Conservation (phyloP, 2,113 vertebrate genomes). For the Pollachius pollachius region DNA sequence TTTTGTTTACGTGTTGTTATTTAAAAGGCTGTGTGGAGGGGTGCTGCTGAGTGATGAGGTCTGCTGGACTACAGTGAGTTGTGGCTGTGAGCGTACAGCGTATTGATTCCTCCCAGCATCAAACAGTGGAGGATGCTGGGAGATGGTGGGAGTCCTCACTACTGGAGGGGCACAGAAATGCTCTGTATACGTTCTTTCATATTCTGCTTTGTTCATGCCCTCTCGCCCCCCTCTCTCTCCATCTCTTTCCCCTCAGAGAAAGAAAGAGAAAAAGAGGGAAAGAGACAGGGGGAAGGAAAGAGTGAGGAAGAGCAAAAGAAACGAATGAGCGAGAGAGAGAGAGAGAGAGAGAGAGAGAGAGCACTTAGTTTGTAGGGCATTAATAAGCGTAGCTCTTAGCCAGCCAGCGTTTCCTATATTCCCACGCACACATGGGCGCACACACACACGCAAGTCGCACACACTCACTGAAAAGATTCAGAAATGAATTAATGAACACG, state of each 20-base stretch:
- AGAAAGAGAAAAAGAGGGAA: conserved; percentile 38
- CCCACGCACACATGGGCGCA: conserved; percentile 48
- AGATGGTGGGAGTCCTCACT: conserved; percentile 39
- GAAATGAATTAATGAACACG: too few species aligned
- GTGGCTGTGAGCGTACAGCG: conserved; percentile 29
- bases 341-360: conserved; percentile 38
- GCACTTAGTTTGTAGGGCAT: conserved; percentile 65
- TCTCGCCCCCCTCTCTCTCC: conserved; percentile 27
- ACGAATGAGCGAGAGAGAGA: conserved; percentile 38
- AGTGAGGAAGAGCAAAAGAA: background rate
- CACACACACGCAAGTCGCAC: conserved; percentile 5
- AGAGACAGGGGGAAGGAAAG: conserved; percentile 32
- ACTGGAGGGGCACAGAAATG: conserved; percentile 29
- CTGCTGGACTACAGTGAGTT: conserved; percentile 17
- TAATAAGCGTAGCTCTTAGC: conserved; percentile 72
- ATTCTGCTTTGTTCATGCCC: conserved; percentile 34
- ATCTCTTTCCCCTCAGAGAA: conserved; percentile 34
- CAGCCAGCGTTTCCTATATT: conserved; percentile 59
- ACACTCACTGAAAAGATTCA: background rate
- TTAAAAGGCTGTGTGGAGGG: background rate
- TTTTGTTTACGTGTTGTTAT: background rate
- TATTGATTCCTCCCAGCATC: conserved; percentile 55
- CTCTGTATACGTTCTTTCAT: conserved; percentile 33
- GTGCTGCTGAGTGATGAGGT: background rate
- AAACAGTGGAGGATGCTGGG: conserved; percentile 52